These are phyloP conservation scores for Balanococcus diminutus DNA, from an alignment of 2,888 invertebrate species.

Conservation along the genomic window DNA sequence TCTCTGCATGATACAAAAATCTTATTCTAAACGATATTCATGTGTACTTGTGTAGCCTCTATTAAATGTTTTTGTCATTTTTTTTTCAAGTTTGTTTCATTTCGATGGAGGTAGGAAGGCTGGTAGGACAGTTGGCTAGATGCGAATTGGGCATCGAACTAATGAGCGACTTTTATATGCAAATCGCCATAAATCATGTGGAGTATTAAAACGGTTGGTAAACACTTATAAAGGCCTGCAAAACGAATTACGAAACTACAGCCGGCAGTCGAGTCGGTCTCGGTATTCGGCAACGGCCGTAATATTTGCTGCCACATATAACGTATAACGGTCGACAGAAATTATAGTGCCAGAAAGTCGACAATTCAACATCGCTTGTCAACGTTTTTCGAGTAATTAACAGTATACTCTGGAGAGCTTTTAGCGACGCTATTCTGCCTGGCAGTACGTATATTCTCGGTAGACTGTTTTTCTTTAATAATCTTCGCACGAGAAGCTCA, in stretches of 20 bases:
- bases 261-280: neutral
- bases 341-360: slow-evolving; percentile 37
- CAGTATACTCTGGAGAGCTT: slow-evolving; percentile 38
- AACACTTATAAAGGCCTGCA: neutral
- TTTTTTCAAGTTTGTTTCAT: neutral
- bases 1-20: slow-evolving; percentile 17
- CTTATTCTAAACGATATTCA: neutral
- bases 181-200: neutral
- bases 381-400: slow-evolving; percentile 38
- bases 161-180: neutral
- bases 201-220: neutral
- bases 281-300: neutral
- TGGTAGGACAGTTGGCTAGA: neutral
- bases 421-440: neutral
- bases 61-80: slow-evolving; percentile 27
- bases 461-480: slow-evolving; percentile 32
- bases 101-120: neutral
- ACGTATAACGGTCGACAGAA: neutral
- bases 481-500: neutral
- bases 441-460: neutral
- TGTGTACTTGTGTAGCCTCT: slow-evolving; percentile 7
- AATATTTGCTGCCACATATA: slow-evolving; percentile 11
- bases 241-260: neutral
- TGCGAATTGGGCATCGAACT: neutral
- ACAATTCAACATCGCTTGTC: slow-evolving; percentile 31